Percentiles rank a stretch among this genome's conserved stretches.
Conservation (phyloP, 2,888 invertebrate species). For the Horisme vitalbata region DNA sequence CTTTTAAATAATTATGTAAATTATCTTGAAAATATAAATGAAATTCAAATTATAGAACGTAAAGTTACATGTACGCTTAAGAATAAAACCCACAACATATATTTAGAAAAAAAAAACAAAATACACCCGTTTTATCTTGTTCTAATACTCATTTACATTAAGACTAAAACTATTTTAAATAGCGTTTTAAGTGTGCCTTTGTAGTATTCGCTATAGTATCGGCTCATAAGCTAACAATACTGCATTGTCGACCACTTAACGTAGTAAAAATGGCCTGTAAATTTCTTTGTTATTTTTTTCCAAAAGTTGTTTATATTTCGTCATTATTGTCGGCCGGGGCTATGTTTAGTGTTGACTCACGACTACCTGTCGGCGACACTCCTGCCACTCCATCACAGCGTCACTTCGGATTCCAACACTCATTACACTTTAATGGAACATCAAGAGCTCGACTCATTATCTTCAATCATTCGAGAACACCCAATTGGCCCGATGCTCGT, state of each 20-base stretch:
- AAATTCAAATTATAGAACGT: too few relatives aligned
- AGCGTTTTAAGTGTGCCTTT: constrained; percentile 3
- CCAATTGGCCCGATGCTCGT: constrained; percentile 45
- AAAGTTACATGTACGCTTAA: too few relatives aligned
- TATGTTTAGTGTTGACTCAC: constrained; percentile 65
- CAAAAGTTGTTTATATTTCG: constrained; percentile 26
- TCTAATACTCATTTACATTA: too few relatives aligned
- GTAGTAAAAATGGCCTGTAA: constrained; percentile 9
- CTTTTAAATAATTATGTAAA: too few relatives aligned
- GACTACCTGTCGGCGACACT: constrained; percentile 71
- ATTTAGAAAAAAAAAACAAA: too few relatives aligned
- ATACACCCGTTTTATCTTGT: too few relatives aligned
- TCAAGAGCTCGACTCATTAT: constrained; percentile 56
- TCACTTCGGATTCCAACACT: constrained; percentile 66
- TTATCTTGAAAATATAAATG: too few relatives aligned
- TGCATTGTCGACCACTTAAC: constrained; percentile 18
- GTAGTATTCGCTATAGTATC: neutral
- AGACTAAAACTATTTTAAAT: constrained; percentile 9
- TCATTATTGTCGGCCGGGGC: constrained; percentile 43
- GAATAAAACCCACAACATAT: too few relatives aligned
- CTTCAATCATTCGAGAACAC: constrained; percentile 56
- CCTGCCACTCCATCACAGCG: constrained; percentile 65
- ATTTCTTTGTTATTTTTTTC: constrained; percentile 13
- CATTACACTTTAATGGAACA: constrained; percentile 71
- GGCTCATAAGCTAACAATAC: constrained; percentile 9